Percentiles rank a stretch among this genome's conserved stretches.
These are phyloP conservation scores for Notamacropus eugenii DNA, from an alignment of 2,797 vertebrate genomes.

Conservation along the genomic window DNA sequence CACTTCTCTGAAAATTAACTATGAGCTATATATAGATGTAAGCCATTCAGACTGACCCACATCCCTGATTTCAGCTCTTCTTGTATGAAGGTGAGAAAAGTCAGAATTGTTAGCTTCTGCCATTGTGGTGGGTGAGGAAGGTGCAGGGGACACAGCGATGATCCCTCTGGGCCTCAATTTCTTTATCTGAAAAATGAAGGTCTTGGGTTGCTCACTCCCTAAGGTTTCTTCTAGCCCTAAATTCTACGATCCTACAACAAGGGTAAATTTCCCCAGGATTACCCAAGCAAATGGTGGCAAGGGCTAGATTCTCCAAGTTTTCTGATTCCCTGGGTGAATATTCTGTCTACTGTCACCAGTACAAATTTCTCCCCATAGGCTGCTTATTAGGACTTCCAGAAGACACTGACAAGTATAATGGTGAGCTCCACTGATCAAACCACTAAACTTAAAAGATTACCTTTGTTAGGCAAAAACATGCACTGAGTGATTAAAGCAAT, in stretches of 20 bases:
- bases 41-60: background rate
- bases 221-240: background rate
- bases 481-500: background rate
- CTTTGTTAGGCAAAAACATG: background rate
- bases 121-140: no score
- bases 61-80: background rate
- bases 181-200: background rate
- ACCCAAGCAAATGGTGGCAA: background rate
- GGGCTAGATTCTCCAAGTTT: background rate
- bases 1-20: conserved; percentile 45
- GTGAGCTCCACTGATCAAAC: background rate
- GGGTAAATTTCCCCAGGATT: background rate
- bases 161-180: background rate
- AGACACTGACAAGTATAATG: background rate
- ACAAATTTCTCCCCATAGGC: background rate
- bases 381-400: background rate
- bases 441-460: background rate
- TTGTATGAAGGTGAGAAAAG: background rate
- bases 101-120: no score
- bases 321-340: background rate
- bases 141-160: background rate
- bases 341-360: background rate
- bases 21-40: background rate
- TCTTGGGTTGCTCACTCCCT: background rate
- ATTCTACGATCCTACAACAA: background rate